Evolutionary conservation across 2,797 vertebrate species (phyloP).

Genomic region (Cygnus olor): DNA sequence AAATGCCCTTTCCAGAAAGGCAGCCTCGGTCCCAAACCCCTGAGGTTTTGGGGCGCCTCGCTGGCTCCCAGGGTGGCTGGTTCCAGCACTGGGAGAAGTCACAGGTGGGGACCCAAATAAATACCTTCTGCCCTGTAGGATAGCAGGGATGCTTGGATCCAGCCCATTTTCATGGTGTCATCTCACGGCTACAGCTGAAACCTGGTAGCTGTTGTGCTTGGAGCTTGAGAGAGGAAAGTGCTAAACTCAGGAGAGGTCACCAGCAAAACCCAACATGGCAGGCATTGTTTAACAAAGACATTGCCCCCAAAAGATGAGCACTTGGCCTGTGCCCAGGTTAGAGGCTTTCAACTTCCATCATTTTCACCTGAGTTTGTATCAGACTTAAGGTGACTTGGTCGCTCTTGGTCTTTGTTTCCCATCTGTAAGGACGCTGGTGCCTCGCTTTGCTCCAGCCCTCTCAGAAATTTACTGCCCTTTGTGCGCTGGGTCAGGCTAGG

Average conservation of each 20-base stretch:
- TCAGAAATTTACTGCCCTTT: background rate
- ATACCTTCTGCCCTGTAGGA: background rate
- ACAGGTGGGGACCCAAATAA: background rate
- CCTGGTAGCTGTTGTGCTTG: background rate
- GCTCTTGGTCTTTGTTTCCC: background rate
- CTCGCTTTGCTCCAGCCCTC: background rate
- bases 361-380: background rate
- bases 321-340: no score
- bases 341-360: background rate
- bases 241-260: background rate
- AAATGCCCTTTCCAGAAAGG: background rate
- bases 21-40: background rate
- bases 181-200: background rate
- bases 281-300: background rate
- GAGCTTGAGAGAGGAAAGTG: background rate
- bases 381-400: background rate
- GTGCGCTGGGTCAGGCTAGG: background rate
- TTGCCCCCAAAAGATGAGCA: background rate
- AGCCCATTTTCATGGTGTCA: background rate
- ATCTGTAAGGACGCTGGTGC: background rate
- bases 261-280: background rate
- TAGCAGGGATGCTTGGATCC: background rate
- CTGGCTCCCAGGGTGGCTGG: background rate
- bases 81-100: background rate
- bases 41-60: fast-evolving